Base-by-base conservation (phyloP, 2,888 invertebrate species). In the Hydropsyche betteni region DNA sequence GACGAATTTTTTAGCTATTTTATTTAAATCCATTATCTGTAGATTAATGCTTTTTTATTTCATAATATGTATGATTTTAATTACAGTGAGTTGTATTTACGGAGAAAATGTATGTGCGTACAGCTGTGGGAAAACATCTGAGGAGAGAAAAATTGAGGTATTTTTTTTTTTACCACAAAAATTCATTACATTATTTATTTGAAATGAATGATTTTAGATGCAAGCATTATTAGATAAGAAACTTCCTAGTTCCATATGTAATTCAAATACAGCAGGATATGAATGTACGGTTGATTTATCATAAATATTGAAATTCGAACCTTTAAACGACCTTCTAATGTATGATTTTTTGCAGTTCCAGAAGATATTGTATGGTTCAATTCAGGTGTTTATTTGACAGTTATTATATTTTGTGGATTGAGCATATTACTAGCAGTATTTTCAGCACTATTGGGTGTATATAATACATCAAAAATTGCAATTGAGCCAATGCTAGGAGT, bases 381-480 rank as follows among this genome's bases (percentile, higher is more conserved):
- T 36, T 74, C 83, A 69, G 83, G 82, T 0, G 81, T 87, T 72
- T 87, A 87, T 81, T 81, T 85, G 8, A 80, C 82, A 10, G 78
- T 84, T 0, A 77, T 86, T 3, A 36, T 83, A 0, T 44, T 86
- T 0, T 72, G 87, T 50, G 83, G 85, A 77, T 75, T 86, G 5
- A 84, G 85, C 69, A 80, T 87, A 2, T 74, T 81, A 0, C 80
- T 82, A 5, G 83, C 84, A 0, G 77, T 84, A 0, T 76, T 81
- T 0, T 81, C 85, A 0, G 84, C 86, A 0, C 81, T 80, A 0
- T 80, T 87, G 4, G 84, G 86, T n/a, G 84, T 88, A 72, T 80
- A 85, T 36, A 88, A 88, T 74, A 86, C 86, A 0, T 84, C 84
- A 0, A 86, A 81, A 77, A 87, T 86, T 79, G 87, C 88, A 0